Evolutionary conservation across 2,797 vertebrate genomes (phyloP), one percentile per base, ranked within the genome.

Genomic region (Falco berigora): DNA sequence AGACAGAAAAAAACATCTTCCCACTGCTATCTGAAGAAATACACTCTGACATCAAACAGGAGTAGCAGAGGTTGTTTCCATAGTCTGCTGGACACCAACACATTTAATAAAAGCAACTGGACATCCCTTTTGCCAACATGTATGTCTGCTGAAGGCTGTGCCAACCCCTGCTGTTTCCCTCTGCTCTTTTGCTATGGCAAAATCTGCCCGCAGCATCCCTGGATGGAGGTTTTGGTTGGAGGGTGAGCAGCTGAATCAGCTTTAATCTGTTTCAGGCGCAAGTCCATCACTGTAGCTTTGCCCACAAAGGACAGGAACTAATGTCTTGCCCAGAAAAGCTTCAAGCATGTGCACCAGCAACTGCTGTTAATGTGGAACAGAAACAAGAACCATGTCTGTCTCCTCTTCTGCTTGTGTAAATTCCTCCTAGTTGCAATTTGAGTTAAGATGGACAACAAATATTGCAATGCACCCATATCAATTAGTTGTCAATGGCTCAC

Each of bases 191-290:
- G 34, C 36, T 1, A 0, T 32, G 18, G 64, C 11, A 21, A 63
- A 47, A 14, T 34, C 34, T 28, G 30, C 16, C 46, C 17, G 6
- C 46, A 11, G 23, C 4, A 52, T 50, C 59, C 53, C 46, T 14
- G 63, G n/a, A 28, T 6, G 8, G 19, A 78, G 22, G 17, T 3
- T 9, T 81, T n/a, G 4, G 59, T 44, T 15, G 27, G 21, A n/a
- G 32, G 4, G 30, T 20, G 7, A 24, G 24, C 0, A 0, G n/a
- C 62, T 17, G 1, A n/a, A 82, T 17, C 30, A 0, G 0, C 44
- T 64, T 40, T 4, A 12, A 9, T 30, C 19, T n/a, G 6, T 1
- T 74, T 40, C 2, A 55, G 73, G 56, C 5, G 1, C 8, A 19
- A 68, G 17, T 32, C 62, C 49, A 4, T 4, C 5, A 13, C 46